Evolutionary conservation across 2,797 vertebrate species (phyloP).

Genomic region (Anguilla pacifica): DNA sequence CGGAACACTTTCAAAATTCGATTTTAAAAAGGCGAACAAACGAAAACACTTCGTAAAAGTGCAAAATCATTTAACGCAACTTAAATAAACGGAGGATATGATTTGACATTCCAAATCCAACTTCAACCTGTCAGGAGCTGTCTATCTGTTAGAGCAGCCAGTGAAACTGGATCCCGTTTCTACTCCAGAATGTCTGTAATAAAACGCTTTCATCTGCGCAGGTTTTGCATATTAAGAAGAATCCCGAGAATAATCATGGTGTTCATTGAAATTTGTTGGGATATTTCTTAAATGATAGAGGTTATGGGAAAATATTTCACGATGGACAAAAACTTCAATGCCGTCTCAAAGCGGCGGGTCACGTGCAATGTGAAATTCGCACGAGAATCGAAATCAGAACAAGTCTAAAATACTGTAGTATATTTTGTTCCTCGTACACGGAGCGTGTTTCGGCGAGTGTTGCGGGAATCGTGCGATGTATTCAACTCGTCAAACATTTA

Average conservation of each 20-base stretch:
- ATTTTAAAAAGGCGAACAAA: not conserved
- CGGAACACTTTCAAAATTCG: not conserved
- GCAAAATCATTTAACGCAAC: not conserved
- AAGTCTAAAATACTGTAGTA: not conserved
- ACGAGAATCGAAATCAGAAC: constrained; percentile 16
- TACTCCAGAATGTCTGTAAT: not conserved
- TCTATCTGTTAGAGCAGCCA: not conserved
- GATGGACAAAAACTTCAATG: not conserved
- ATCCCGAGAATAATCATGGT: not conserved
- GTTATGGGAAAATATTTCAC: not conserved
- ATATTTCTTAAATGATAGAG: not conserved
- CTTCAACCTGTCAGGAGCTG: too few relatives aligned
- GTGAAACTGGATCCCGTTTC: not conserved
- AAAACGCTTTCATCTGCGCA: not conserved
- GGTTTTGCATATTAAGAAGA: not conserved
- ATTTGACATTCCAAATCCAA: not conserved
- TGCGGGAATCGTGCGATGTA: not conserved
- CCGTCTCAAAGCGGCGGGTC: not conserved
- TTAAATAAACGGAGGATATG: not conserved
- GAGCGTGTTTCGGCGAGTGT: too few relatives aligned
- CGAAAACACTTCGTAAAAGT: not conserved
- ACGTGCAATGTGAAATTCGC: not conserved
- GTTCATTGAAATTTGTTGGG: not conserved
- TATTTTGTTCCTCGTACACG: too few relatives aligned
- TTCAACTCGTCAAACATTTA: not conserved